Evolutionary conservation across 2,797 vertebrate genomes (phyloP).

Genomic region (Pseudomugil gertrudae): DNA sequence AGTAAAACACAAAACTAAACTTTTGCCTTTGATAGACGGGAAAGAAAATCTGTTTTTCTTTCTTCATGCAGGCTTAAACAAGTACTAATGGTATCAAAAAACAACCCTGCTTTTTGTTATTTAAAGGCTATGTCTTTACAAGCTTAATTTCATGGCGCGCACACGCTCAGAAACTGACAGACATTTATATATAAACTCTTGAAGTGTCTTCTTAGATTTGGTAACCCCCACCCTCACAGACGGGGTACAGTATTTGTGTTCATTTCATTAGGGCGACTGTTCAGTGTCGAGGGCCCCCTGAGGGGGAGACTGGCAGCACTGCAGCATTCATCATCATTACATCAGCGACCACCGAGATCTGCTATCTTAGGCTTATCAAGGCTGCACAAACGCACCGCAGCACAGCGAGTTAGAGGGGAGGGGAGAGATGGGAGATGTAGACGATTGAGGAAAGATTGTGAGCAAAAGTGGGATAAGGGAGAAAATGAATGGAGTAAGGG

Average conservation of each 20-base stretch:
- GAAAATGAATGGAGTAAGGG: constrained; percentile 71
- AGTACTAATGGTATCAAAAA: constrained; percentile 55
- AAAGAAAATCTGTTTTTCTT: constrained; percentile 32
- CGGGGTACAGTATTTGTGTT: constrained; percentile 80
- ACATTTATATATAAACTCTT: constrained; percentile 71
- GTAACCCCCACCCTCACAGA: constrained; percentile 50
- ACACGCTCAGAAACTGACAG: constrained; percentile 29
- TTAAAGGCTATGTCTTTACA: constrained; percentile 49
- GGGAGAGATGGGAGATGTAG: constrained; percentile 75
- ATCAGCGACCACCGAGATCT: constrained; percentile 91
- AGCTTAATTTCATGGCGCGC: constrained; percentile 38
- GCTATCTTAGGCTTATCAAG: constrained; percentile 88
- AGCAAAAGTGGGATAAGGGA: constrained; percentile 71
- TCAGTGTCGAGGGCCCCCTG: constrained; percentile 71
- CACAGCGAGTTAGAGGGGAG: constrained; percentile 68
- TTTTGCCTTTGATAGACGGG: constrained; percentile 73
- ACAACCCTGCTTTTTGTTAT: constrained; percentile 50
- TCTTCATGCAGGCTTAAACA: constrained; percentile 54
- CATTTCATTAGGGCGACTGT: constrained; percentile 87
- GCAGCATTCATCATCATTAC: constrained; percentile 94
- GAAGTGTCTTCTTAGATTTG: constrained; percentile 77
- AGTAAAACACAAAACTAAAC: constrained; percentile 83
- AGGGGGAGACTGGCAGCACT: constrained; percentile 83
- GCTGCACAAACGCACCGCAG: constrained; percentile 80
- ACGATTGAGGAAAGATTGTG: constrained; percentile 70